These are phyloP conservation scores for Cottus gobio DNA, from an alignment of 2,113 vertebrate genomes.

Conservation along the genomic window DNA sequence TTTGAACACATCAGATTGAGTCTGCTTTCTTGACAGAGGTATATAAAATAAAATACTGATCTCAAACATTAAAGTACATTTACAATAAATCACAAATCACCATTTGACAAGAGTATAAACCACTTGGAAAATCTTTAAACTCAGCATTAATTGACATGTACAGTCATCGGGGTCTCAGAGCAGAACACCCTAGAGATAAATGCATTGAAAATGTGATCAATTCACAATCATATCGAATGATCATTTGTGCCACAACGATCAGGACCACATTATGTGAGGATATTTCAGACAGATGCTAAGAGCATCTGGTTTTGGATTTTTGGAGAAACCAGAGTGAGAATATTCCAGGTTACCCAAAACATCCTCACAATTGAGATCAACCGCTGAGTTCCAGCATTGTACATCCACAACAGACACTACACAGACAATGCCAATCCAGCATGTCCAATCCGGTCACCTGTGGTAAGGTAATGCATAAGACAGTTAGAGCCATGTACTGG, in stretches of 20 bases:
- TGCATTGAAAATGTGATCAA: conserved; percentile 58
- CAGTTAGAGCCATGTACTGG: conserved; percentile 3
- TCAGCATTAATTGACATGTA: conserved; percentile 62
- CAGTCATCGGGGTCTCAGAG: conserved; percentile 47
- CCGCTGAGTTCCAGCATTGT: conserved; percentile 1
- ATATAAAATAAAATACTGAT: conserved; percentile 71
- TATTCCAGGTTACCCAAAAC: conserved; percentile 2
- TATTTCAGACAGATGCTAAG: conserved; percentile 8
- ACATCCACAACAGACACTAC: conserved; percentile 8
- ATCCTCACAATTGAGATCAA: conserved; percentile 10
- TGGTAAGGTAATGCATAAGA: conserved; percentile 42
- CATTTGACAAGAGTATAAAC: conserved; percentile 58
- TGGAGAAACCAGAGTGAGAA: conserved; percentile 18
- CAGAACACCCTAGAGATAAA: conserved; percentile 56
- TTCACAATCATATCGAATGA: conserved; percentile 58
- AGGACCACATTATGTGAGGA: conserved; percentile 44
- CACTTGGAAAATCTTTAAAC: conserved; percentile 26
- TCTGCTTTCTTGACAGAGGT: conserved; percentile 38
- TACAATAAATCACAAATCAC: conserved; percentile 71
- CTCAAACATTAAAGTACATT: conserved; percentile 72
- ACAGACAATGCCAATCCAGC: background rate
- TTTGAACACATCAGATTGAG: conserved; percentile 60
- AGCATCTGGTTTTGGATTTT: conserved; percentile 15
- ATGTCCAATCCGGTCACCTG: conserved; percentile 20
- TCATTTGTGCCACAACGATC: conserved; percentile 59